Evolutionary conservation across 2,113 vertebrate genomes (phyloP), one percentile per base, ranked within the genome.

Genomic region (Oryzias curvinotus): DNA sequence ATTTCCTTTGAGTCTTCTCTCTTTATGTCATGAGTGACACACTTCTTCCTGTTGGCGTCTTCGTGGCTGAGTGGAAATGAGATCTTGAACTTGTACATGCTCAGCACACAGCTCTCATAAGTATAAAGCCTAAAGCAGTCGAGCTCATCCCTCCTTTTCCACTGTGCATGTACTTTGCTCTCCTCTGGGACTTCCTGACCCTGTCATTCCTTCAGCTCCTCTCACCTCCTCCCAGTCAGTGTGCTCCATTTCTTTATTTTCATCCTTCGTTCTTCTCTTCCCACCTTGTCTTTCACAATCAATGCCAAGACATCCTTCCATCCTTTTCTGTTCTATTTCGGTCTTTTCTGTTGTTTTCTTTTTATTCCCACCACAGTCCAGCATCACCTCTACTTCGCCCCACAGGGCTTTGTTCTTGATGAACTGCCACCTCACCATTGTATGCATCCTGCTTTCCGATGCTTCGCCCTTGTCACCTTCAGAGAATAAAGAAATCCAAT

Each of bases 401-500:
- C 7, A 15, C n/a, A 62, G 55, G 62, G 18, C 52, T 80, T 75
- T 76, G 19, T 75, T 61, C 69, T 51, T 79, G 71, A 79, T 75
- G 69, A 80, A 77, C 82, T 78, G 73, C 67, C 61, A 14, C 67
- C 77, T 80, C 75, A 69, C 59, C 66, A 85, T 73, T 72, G 71
- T 82, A 73, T 80, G 46, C 67, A 62, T 79, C 77, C 80, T 73
- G 50, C 66, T 69, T 75, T 75, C 64, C 7, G 12, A 44, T 23
- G 71, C 65, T 60, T 75, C 71, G 57, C 77, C 65, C 77, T 65
- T 73, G 63, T 82, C 83, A 80, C 78, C 83, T 80, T 79, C 70
- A 47, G 65, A 85, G 70, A 71, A 83, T 69, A 70, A 73, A 76
- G 73, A 85, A 82, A 87, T 89, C 79, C 83, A 80, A 89, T 87